Evolutionary conservation across 2,888 invertebrate genomes (phyloP).

Genomic region (Rhamnusium bicolor): DNA sequence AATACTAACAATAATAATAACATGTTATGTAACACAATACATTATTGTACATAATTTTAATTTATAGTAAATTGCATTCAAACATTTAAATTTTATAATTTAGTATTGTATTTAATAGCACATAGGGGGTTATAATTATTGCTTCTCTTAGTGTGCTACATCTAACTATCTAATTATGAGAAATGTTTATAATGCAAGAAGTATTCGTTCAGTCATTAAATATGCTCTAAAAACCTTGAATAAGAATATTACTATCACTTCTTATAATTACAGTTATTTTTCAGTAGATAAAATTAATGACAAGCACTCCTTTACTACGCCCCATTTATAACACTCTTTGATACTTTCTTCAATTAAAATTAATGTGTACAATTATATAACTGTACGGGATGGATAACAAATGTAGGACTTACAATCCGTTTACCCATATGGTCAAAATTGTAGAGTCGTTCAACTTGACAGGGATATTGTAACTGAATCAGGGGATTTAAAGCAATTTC

Average conservation of each 20-base stretch:
- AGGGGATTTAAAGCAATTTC: too few species aligned
- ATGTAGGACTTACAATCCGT: constrained; percentile 9
- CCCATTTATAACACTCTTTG: constrained; percentile 21
- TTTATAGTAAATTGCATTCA: background rate
- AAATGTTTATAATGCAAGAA: background rate
- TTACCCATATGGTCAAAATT: background rate
- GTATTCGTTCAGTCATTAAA: background rate
- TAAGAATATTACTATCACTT: constrained; percentile 16
- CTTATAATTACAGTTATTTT: constrained; percentile 27
- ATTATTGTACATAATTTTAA: background rate
- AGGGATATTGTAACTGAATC: too few species aligned
- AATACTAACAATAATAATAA: too few species aligned
- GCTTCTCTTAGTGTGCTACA: background rate
- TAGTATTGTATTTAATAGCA: background rate
- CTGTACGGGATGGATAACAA: background rate
- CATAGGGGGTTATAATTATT: background rate
- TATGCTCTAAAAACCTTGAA: constrained; percentile 4
- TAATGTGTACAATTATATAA: constrained; percentile 1
- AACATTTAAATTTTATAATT: background rate
- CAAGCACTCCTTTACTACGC: constrained; percentile 16
- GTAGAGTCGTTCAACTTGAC: background rate
- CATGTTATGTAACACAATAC: background rate
- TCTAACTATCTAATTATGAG: background rate
- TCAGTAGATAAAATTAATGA: constrained; percentile 30
- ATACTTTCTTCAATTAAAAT: constrained; percentile 8